phyloP scores from a whole-genome alignment of 2,113 vertebrate genomes.

The Channa maculata region DNA sequence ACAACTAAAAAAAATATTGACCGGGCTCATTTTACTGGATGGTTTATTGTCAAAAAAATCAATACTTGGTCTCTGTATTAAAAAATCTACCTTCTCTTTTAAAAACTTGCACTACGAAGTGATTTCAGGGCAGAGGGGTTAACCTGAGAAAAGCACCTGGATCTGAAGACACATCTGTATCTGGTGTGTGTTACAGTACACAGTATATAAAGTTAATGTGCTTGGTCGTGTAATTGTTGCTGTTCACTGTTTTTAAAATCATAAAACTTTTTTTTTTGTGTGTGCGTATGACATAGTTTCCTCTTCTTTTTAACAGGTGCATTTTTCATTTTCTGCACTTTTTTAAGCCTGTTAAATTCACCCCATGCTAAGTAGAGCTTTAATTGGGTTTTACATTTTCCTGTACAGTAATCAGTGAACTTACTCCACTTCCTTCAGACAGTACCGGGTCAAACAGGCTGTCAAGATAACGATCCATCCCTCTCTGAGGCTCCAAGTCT shows the following conservation, averaged over 20 bases:
- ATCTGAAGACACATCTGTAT: no score
- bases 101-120: no score
- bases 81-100: no score
- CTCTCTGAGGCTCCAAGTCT: conserved; percentile 84
- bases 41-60: no score
- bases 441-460: conserved; percentile 95
- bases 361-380: conserved; percentile 1
- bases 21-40: no score
- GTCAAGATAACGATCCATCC: conserved; percentile 94
- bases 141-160: no score
- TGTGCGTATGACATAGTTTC: not conserved
- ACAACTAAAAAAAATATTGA: no score
- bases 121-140: no score
- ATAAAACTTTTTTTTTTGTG: no score
- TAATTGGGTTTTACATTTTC: conserved; percentile 17
- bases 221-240: not conserved
- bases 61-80: no score
- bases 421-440: conserved; percentile 89
- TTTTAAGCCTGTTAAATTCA: not conserved
- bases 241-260: not conserved
- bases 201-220: no score
- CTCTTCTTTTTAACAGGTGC: not conserved
- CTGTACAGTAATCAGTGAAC: conserved; percentile 46
- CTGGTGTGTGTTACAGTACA: no score
- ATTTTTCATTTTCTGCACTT: not conserved